Percentiles rank a stretch among this genome's conserved stretches.
These are phyloP conservation scores for Strongylocentrotus purpuratus DNA, from an alignment of 35 echinoderm and acorn worm species.

Conservation along the genomic window DNA sequence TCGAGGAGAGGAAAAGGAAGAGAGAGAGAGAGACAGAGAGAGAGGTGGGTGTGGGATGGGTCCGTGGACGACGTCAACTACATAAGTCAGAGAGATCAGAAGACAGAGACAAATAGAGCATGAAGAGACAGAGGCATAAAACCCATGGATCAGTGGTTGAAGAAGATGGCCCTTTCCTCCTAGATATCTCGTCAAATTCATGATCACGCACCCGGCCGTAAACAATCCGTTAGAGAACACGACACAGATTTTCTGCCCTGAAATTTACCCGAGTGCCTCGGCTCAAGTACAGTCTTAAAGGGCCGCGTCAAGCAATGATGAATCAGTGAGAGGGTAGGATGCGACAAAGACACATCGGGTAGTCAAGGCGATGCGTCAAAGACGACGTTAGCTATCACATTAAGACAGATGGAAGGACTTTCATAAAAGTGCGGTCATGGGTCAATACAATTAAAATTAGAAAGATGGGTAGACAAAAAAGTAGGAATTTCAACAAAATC, in stretches of 20 bases:
- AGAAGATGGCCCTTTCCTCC: neutral
- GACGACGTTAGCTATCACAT: neutral
- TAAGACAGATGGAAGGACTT: neutral
- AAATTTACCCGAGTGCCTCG: neutral
- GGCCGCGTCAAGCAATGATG: neutral
- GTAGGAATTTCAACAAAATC: neutral
- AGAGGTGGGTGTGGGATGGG: neutral
- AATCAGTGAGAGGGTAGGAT: neutral
- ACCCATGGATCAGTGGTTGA: neutral
- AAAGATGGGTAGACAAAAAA: neutral
- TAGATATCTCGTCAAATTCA: neutral
- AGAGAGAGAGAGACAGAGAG: neutral
- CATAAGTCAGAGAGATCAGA: neutral
- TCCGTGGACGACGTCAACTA: neutral
- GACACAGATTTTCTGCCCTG: neutral
- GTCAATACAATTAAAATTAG: neutral
- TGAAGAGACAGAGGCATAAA: neutral
- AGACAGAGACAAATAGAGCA: neutral
- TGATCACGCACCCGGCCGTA: neutral
- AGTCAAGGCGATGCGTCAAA: neutral
- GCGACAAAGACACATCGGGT: neutral
- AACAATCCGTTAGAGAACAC: neutral
- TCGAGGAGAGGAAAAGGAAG: neutral
- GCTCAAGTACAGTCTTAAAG: neutral
- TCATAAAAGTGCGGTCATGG: neutral